Conservation (phyloP, 2,888 invertebrate genomes). For the Octodonta nipae region DNA sequence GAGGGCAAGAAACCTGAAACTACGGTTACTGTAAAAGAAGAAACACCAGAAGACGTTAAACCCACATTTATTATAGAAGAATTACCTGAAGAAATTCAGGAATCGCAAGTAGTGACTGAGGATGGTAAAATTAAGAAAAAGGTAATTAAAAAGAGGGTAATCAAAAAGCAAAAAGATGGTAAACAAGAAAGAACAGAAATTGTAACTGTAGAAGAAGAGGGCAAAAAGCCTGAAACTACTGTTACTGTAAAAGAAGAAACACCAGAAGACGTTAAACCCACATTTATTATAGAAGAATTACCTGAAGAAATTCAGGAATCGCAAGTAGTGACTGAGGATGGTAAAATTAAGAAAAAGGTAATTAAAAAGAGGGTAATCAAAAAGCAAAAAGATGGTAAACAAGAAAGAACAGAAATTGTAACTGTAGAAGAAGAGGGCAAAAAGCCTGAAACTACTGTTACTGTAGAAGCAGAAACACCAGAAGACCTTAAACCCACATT, state of each 20-base stretch:
- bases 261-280: conserved; percentile 15
- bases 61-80: conserved; percentile 14
- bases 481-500: conserved; percentile 10
- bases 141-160: conserved; percentile 19
- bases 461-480: conserved; percentile 22
- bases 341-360: conserved; percentile 20
- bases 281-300: conserved; percentile 24
- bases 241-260: conserved; percentile 9
- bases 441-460: conserved; percentile 22
- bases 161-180: conserved; percentile 22
- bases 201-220: conserved; percentile 33
- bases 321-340: conserved; percentile 19
- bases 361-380: conserved; percentile 23
- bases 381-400: conserved; percentile 13
- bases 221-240: no score
- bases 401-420: conserved; percentile 22
- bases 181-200: conserved; percentile 23
- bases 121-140: conserved; percentile 26
- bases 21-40: conserved; percentile 24
- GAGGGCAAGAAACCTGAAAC: conserved; percentile 31
- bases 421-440: conserved; percentile 31
- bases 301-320: conserved; percentile 25
- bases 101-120: conserved; percentile 22
- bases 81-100: conserved; percentile 16
- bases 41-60: conserved; percentile 20